Evolutionary conservation across 2,888 invertebrate genomes (phyloP).

Genomic region (Andrena chrysosceles): DNA sequence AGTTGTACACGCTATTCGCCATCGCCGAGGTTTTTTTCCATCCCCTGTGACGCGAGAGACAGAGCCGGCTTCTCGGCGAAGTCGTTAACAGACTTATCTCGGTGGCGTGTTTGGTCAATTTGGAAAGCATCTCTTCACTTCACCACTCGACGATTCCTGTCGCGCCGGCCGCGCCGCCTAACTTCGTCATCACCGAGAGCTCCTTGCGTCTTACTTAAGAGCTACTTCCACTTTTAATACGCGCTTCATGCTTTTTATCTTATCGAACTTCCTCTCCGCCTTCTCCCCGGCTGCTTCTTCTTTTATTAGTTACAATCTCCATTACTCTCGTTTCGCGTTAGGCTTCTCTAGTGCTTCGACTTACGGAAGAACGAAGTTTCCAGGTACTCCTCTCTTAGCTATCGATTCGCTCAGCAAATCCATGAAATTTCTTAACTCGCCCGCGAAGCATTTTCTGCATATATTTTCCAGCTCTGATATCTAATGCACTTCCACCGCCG

Average conservation of each 20-base stretch:
- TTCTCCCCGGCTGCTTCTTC: not conserved
- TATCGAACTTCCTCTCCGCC: conserved; percentile 50
- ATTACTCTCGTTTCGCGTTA: conserved; percentile 18
- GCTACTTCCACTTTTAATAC: conserved; percentile 71
- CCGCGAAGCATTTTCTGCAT: too few relatives aligned
- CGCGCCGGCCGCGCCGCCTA: conserved; percentile 32
- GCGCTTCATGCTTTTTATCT: conserved; percentile 66
- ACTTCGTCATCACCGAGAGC: conserved; percentile 52
- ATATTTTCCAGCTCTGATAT: too few relatives aligned
- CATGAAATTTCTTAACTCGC: too few relatives aligned
- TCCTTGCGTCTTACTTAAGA: conserved; percentile 64
- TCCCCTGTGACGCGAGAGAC: not conserved
- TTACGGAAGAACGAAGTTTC: conserved; percentile 15
- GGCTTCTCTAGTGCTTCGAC: not conserved
- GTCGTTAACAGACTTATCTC: conserved; percentile 74
- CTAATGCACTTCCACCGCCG: not conserved
- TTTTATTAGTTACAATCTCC: conserved; percentile 36
- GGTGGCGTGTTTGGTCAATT: conserved; percentile 71
- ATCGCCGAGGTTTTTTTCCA: conserved; percentile 25
- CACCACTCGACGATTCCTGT: conserved; percentile 53
- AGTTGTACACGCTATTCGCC: conserved; percentile 14
- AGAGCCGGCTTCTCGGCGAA: conserved; percentile 48
- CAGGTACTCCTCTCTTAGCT: not conserved
- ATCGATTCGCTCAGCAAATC: too few relatives aligned
- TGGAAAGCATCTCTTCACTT: conserved; percentile 66